Evolutionary conservation across 2,888 invertebrate genomes (phyloP), one percentile per base, ranked within the genome.

Genomic region (Rapana venosa): DNA sequence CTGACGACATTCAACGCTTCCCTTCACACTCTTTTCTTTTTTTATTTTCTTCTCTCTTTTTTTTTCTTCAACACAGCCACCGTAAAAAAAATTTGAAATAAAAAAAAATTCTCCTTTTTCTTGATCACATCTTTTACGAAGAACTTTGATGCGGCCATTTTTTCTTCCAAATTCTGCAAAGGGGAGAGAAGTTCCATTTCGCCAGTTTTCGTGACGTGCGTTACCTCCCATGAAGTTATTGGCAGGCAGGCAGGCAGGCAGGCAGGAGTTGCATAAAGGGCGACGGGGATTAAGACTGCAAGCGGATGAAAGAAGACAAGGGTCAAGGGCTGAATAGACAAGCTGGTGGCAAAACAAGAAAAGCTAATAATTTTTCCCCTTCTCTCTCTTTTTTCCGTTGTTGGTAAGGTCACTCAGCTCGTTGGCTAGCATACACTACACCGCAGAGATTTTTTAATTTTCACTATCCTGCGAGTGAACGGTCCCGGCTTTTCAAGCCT

Each of bases 171-270:
- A 30, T 85, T 58, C 61, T 70, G 30, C 85, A 47, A 47, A 85
- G 84, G 89, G 89, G 85, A 85, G 84, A 56, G 74, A 35, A 89
- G 35, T 88, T 36, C 70, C 36, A 88, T 88, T 84, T 36, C 30
- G 66, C 70, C 70, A 35, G 35, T 87, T 35, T 35, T 32, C 36
- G 47, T 35, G 74, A 83, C 83, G 74, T 74, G 74, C 84, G 85
- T 74, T 77, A 85, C 89, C 89, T 89, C 89, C 89, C 89, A 85
- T 85, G 85, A 70, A 85, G 89, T 89, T 89, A 89, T 89, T 84
- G 26, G 61, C 85, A 11, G 70, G 36, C 20, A 13, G 35, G 83
- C 2, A 8, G 56, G 17, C 26, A 58, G 77, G n/a, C 47, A 47
- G 66, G n/a, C 30, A 22, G 11, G n/a, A 85, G 66, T 26, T 66